These are phyloP conservation scores for Neopelma chrysocephalum DNA, from an alignment of 2,797 vertebrate genomes.

Conservation along the genomic window DNA sequence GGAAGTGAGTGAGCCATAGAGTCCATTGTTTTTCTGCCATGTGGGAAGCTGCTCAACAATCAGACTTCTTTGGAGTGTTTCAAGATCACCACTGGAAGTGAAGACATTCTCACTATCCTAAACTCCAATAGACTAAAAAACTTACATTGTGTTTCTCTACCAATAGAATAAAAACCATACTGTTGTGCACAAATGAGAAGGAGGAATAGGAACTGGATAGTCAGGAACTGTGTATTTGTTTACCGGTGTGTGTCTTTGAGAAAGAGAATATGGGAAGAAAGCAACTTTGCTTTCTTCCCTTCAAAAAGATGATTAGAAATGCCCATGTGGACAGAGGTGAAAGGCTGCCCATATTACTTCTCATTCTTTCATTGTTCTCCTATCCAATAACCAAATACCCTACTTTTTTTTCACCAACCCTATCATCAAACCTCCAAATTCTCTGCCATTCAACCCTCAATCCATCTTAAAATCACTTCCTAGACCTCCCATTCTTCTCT, in stretches of 20 bases:
- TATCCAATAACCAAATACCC: neutral
- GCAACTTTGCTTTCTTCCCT: neutral
- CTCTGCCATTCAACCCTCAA: neutral
- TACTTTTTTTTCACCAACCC: neutral
- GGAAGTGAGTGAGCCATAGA: neutral
- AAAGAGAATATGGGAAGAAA: neutral
- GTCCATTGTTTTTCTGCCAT: neutral
- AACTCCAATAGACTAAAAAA: neutral
- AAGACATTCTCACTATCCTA: neutral
- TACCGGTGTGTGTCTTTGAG: accelerated
- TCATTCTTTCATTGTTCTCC: neutral
- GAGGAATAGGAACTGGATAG: neutral
- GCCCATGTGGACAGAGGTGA: neutral
- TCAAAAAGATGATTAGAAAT: neutral
- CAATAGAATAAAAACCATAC: neutral
- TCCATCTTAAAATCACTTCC: neutral
- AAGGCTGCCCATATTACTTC: neutral
- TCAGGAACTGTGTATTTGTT: neutral
- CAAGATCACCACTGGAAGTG: neutral
- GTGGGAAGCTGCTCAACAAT: neutral
- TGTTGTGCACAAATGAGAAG: neutral
- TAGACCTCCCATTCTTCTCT: neutral
- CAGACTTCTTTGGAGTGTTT: neutral
- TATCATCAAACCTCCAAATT: neutral
- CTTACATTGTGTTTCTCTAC: neutral